Conservation (phyloP, 1,140 invertebrate genomes). For the Musca vetustissima region DNA sequence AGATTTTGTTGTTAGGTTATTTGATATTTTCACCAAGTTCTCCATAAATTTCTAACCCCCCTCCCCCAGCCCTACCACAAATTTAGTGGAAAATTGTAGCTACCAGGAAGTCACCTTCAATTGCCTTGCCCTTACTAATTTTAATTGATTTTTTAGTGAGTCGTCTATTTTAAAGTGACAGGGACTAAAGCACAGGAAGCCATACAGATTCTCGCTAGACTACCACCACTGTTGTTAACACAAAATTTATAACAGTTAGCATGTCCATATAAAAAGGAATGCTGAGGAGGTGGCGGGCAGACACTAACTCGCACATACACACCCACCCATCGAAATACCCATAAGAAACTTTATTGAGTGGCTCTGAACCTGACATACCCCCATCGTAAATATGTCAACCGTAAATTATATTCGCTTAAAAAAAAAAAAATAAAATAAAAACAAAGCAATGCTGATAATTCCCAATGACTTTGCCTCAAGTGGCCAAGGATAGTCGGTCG, state of each 20-base stretch:
- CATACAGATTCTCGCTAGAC: neutral
- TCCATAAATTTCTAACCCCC: too few species aligned
- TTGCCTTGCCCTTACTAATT: too few species aligned
- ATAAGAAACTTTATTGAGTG: neutral
- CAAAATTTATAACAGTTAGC: neutral
- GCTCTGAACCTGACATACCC: neutral
- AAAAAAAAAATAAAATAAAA: too few species aligned
- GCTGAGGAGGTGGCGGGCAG: neutral
- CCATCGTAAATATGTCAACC: neutral
- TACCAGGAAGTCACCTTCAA: too few species aligned
- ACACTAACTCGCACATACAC: neutral
- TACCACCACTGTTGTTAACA: neutral
- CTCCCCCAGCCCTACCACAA: too few species aligned
- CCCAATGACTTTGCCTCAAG: too few species aligned
- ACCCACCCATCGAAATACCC: too few species aligned
- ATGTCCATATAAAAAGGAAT: neutral
- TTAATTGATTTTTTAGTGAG: conserved; percentile 22
- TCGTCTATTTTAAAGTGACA: conserved; percentile 5
- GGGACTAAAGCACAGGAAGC: conserved; percentile 16
- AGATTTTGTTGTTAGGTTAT: too few species aligned
- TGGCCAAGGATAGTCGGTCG: neutral
- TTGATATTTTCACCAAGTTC: too few species aligned
- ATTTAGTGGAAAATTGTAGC: too few species aligned
- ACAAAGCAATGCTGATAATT: too few species aligned
- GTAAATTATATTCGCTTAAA: too few species aligned